Evolutionary conservation across 2,888 invertebrate genomes (phyloP).

Genomic region (Drosophila hamatofila): DNA sequence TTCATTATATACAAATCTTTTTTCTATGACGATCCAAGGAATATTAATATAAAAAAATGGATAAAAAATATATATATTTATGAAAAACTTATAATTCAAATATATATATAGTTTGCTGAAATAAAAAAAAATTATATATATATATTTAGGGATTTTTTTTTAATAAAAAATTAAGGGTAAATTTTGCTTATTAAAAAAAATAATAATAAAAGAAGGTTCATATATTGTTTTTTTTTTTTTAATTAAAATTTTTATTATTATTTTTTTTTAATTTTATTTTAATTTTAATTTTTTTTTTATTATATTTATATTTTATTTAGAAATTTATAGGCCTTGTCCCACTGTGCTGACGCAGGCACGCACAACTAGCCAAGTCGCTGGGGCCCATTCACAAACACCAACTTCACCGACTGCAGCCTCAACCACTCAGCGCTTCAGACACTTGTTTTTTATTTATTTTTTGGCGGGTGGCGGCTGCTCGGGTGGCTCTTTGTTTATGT

Average conservation of each 20-base stretch:
- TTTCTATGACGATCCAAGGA: too few species aligned
- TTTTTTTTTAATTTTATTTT: not conserved
- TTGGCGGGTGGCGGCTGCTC: conserved; percentile 12
- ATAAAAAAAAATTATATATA: too few species aligned
- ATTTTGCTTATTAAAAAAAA: too few species aligned
- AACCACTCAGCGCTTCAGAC: conserved; percentile 5
- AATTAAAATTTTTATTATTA: not conserved
- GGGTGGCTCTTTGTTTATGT: conserved; percentile 66
- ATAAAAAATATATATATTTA: too few species aligned
- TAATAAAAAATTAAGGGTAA: too few species aligned
- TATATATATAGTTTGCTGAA: too few species aligned
- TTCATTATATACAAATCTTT: too few species aligned
- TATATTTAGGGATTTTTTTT: too few species aligned
- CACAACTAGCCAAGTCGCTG: conserved; percentile 23
- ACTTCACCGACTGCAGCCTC: not conserved
- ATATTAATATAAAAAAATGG: too few species aligned
- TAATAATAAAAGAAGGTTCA: too few species aligned
- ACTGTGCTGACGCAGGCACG: conserved; percentile 46
- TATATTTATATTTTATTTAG: not conserved
- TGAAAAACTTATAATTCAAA: too few species aligned
- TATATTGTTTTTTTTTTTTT: too few species aligned
- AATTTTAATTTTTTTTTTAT: not conserved
- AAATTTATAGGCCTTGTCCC: not conserved
- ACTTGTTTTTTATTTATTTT: conserved; percentile 12
- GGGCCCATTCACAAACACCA: conserved; percentile 4